phyloP scores from a whole-genome alignment of 2,888 invertebrate genomes.

The Rhimphoctona megacephalus region DNA sequence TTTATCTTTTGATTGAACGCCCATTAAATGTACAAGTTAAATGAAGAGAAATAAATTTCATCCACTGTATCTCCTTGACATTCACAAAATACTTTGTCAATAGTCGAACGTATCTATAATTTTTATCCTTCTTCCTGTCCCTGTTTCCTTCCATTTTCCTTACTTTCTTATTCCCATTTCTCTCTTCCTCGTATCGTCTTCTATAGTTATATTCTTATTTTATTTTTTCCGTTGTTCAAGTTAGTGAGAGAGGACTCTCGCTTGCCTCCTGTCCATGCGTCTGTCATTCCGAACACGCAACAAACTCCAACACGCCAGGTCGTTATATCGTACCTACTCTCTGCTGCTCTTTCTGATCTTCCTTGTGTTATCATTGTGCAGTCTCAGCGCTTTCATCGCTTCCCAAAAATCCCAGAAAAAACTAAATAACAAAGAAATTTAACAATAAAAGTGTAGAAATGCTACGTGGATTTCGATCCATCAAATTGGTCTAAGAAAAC shows the following conservation, averaged over 20 bases:
- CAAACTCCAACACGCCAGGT: slow-evolving; percentile 75
- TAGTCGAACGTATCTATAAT: background rate
- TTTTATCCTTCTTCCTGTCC: background rate
- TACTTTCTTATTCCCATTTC: background rate
- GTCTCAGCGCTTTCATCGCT: background rate
- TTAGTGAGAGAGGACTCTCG: slow-evolving; percentile 70
- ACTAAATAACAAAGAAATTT: background rate
- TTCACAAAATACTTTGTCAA: background rate
- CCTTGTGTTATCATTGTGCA: background rate
- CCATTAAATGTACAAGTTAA: background rate
- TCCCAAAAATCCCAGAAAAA: background rate
- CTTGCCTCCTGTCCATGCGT: slow-evolving; percentile 82
- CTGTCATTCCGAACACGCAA: slow-evolving; percentile 83
- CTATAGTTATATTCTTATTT: background rate
- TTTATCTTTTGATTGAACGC: background rate
- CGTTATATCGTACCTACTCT: slow-evolving; percentile 78
- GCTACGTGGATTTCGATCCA: background rate
- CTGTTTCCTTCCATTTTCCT: slow-evolving; percentile 13
- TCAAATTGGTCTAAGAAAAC: background rate
- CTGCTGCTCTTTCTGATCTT: slow-evolving; percentile 64
- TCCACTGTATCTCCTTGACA: background rate
- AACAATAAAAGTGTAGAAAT: background rate
- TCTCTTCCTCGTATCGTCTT: background rate
- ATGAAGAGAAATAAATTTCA: background rate
- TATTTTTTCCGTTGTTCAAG: slow-evolving; percentile 3